phyloP scores from a whole-genome alignment of 2,888 invertebrate genomes.

The Unio delphinus region DNA sequence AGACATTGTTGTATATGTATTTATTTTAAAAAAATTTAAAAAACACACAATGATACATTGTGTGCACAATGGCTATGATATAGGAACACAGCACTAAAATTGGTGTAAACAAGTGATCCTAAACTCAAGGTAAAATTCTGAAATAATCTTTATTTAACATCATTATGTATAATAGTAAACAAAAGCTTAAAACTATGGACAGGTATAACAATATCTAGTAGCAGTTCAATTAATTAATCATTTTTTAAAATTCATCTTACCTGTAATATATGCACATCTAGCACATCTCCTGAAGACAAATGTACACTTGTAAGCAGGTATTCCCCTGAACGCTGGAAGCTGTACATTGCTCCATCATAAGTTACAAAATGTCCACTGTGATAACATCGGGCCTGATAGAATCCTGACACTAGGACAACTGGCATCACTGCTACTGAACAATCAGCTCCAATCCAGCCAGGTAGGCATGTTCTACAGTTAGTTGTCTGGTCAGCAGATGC shows the following conservation, averaged over 20 bases:
- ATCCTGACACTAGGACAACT: background rate
- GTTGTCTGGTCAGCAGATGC: conserved; percentile 32
- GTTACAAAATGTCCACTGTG: conserved; percentile 40
- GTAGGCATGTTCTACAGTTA: conserved; percentile 45
- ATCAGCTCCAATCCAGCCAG: conserved; percentile 42
- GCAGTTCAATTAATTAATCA: no score
- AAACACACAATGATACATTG: no score
- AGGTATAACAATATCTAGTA: no score
- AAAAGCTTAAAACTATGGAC: no score
- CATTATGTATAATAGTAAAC: no score
- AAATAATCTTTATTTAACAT: no score
- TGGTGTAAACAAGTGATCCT: no score
- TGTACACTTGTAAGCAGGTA: conserved; percentile 25
- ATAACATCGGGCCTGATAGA: conserved; percentile 6
- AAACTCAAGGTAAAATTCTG: no score
- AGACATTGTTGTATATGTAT: no score
- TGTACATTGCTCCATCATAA: conserved; percentile 47
- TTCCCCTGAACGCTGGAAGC: conserved; percentile 41
- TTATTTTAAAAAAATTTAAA: no score
- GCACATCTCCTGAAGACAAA: background rate
- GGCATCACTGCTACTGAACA: conserved; percentile 16
- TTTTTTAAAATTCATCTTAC: background rate
- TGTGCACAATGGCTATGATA: no score
- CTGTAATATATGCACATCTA: conserved; percentile 4
- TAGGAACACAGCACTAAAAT: no score